Percentiles rank a stretch among this genome's conserved stretches.
These are phyloP conservation scores for Macaria notata DNA, from an alignment of 2,888 invertebrate genomes.

Conservation along the genomic window DNA sequence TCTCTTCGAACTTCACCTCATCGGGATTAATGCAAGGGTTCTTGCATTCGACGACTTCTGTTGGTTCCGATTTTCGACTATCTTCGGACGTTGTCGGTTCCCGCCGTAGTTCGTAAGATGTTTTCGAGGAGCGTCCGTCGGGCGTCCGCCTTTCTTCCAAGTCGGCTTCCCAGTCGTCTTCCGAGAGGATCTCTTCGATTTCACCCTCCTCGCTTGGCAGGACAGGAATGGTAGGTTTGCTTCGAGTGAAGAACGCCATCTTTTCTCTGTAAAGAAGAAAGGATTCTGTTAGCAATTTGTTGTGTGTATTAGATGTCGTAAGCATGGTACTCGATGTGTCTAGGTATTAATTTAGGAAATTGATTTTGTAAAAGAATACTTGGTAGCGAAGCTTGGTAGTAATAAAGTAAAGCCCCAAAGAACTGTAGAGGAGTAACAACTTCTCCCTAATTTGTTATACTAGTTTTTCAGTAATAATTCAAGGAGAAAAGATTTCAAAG, in stretches of 20 bases:
- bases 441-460: too few species aligned
- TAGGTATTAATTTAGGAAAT: too few species aligned
- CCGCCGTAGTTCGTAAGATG: slow-evolving; percentile 60
- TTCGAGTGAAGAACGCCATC: slow-evolving; percentile 97
- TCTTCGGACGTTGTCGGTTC: slow-evolving; percentile 6
- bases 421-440: too few species aligned
- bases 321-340: too few species aligned
- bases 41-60: slow-evolving; percentile 63
- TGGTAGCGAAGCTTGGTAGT: too few species aligned
- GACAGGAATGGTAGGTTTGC: slow-evolving; percentile 88
- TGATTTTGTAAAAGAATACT: too few species aligned
- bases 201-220: slow-evolving; percentile 85
- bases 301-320: too few species aligned
- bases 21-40: slow-evolving; percentile 51
- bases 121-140: slow-evolving; percentile 73
- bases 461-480: too few species aligned
- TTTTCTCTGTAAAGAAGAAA: slow-evolving; percentile 89
- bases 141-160: slow-evolving; percentile 71
- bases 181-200: slow-evolving; percentile 61
- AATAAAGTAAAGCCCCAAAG: too few species aligned
- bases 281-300: too few species aligned
- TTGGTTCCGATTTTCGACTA: not conserved
- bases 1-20: slow-evolving; percentile 38
- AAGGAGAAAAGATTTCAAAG: too few species aligned
- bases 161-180: slow-evolving; percentile 76